A percentile compares a stretch with the other conserved stretches of the same genome.
Evolutionary conservation across 2,113 vertebrate species (phyloP).

Genomic region (Leucosticte australis): DNA sequence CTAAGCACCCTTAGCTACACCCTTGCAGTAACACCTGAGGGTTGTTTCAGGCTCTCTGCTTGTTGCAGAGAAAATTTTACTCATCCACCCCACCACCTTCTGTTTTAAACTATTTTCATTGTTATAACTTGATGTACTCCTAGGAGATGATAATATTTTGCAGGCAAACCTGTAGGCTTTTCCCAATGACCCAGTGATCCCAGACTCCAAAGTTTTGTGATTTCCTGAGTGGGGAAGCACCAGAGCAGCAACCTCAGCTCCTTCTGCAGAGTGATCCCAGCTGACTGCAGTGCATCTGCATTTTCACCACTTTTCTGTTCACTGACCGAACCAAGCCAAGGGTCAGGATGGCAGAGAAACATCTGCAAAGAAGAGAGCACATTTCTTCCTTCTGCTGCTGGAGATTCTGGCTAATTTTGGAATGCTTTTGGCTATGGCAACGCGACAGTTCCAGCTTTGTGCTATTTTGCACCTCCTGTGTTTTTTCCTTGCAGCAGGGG

Average conservation of each 20-base stretch:
- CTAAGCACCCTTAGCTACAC: neutral
- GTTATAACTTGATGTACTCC: constrained; percentile 10
- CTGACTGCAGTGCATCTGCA: constrained; percentile 13
- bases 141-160: constrained; percentile 39
- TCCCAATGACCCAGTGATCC: constrained; percentile 49
- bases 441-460: neutral
- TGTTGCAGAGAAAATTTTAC: neutral
- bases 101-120: constrained; percentile 43
- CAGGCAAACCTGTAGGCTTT: constrained; percentile 47
- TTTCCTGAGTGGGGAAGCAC: constrained; percentile 65
- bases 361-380: neutral
- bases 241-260: constrained; percentile 31
- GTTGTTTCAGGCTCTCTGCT: neutral
- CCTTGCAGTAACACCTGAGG: neutral
- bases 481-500: neutral
- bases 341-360: constrained; percentile 34
- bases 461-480: neutral
- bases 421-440: neutral
- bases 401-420: neutral
- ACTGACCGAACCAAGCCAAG: neutral
- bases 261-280: constrained; percentile 19
- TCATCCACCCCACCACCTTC: neutral
- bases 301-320: constrained; percentile 22
- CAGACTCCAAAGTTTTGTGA: constrained; percentile 48
- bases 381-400: constrained; percentile 14